Base-by-base conservation (phyloP, 2,888 invertebrate species). In the Lamellibrachia columna region DNA sequence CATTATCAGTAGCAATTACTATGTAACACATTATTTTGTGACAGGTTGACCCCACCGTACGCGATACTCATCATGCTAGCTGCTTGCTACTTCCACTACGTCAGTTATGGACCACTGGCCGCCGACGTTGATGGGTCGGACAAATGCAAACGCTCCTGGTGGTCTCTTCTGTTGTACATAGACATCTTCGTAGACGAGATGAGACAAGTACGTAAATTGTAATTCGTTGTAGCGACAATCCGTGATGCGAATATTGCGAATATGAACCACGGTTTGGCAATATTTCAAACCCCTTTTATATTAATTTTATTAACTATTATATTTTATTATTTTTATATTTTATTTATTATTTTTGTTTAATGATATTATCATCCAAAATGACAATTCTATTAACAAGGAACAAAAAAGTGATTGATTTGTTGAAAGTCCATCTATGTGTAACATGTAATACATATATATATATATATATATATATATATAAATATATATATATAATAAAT, bases 401-500 rank as follows among this genome's bases (percentile, higher is more conserved):
- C 40, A 40, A 40, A 40, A 40, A 40, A 40, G 40, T 40, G 40
- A 40, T 40, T 40, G 40, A 40, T 0, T 40, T 40, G 40, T 40
- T 1, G 40, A 40, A 40, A 40, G 40, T 40, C 40, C 40, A 40
- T 40, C 40, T 40, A 40, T 40, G 40, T 40, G 40, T 40, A 40
- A 40, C 40, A 40, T 40, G 40, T 40, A 40, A 40, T 40, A 40
- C 40, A 40, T 40, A 90, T 90, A 1, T 90, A 22, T 90, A 90
- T 90, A 90, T n/a, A 90, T 90, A 90, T 90, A n/a, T 90, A 90
- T 90, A 22, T 90, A 90, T 22, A 90, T 90, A 90, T 90, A 90
- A 1, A 90, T 90, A 90, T 90, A 90, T 90, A 90, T 90, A 90
- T 90, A 90, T 90, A 90, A n/a, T n/a, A n/a, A n/a, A n/a, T n/a